A percentile compares a stretch with the other conserved stretches of the same genome.
Conservation (phyloP, 2,888 invertebrate genomes). For the Andrena haemorrhoa region DNA sequence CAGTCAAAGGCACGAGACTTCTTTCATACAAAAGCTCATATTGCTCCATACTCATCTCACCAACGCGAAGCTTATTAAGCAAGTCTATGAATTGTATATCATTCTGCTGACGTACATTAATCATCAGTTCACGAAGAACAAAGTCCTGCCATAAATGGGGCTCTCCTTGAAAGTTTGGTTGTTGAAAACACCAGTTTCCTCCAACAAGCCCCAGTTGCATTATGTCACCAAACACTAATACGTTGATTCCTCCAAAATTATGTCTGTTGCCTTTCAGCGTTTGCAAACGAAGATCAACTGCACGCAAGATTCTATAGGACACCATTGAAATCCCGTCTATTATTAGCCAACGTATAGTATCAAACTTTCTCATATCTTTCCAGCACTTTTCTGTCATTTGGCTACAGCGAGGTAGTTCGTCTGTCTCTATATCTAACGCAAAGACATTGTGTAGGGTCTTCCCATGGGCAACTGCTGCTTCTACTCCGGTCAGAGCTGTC, state of each 20-base stretch:
- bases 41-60: background rate
- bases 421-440: background rate
- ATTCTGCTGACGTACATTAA: background rate
- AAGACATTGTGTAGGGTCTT: background rate
- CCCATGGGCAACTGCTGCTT: background rate
- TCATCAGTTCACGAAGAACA: background rate
- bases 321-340: constrained; percentile 10
- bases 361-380: background rate
- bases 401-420: too few species aligned
- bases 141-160: background rate
- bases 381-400: background rate
- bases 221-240: background rate
- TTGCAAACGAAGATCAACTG: background rate
- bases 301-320: background rate
- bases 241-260: background rate
- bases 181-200: background rate
- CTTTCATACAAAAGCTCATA: too few species aligned
- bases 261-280: background rate
- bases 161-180: background rate
- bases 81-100: background rate
- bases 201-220: background rate
- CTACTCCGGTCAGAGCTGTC: background rate
- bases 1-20: too few species aligned
- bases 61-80: background rate
- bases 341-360: background rate